Percentiles rank a stretch among this genome's conserved stretches.
These are phyloP conservation scores for Synergus umbraculus DNA, from an alignment of 2,888 invertebrate genomes.

Conservation along the genomic window DNA sequence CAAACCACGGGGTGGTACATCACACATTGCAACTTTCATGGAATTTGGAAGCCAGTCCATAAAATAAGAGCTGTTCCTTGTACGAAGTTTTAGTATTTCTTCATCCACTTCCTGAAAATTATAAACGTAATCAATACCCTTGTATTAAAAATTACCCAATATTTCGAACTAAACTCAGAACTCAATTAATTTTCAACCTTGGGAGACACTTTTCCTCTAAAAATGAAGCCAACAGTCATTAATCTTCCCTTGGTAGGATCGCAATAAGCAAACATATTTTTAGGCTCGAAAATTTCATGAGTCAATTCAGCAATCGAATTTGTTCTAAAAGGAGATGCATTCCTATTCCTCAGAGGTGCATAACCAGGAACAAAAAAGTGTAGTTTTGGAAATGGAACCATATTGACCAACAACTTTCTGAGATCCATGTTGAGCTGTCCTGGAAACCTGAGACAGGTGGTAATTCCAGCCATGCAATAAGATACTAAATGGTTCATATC, in stretches of 20 bases:
- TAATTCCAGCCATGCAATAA: conserved; percentile 92
- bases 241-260: conserved; percentile 86
- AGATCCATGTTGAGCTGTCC: conserved; percentile 95
- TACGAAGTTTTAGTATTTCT: conserved; percentile 84
- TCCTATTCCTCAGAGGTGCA: conserved; percentile 86
- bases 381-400: conserved; percentile 96
- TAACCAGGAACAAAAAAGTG: conserved; percentile 94
- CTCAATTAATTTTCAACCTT: conserved; percentile 40
- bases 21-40: conserved; percentile 89
- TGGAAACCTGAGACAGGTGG: conserved; percentile 94
- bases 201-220: conserved; percentile 83
- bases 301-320: conserved; percentile 87
- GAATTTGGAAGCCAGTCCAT: conserved; percentile 90
- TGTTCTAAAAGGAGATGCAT: conserved; percentile 84
- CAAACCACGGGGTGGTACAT: conserved; percentile 86
- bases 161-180: not conserved
- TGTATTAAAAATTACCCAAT: not conserved
- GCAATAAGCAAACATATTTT: conserved; percentile 89
- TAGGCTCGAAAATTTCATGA: conserved; percentile 88
- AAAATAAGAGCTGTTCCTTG: conserved; percentile 82
- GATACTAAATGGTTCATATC: conserved; percentile 95
- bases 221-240: conserved; percentile 85
- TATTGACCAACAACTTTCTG: conserved; percentile 94
- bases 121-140: not conserved
- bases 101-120: conserved; percentile 83